Evolutionary conservation across 2,797 vertebrate genomes (phyloP).

Genomic region (Enoplosus armatus): DNA sequence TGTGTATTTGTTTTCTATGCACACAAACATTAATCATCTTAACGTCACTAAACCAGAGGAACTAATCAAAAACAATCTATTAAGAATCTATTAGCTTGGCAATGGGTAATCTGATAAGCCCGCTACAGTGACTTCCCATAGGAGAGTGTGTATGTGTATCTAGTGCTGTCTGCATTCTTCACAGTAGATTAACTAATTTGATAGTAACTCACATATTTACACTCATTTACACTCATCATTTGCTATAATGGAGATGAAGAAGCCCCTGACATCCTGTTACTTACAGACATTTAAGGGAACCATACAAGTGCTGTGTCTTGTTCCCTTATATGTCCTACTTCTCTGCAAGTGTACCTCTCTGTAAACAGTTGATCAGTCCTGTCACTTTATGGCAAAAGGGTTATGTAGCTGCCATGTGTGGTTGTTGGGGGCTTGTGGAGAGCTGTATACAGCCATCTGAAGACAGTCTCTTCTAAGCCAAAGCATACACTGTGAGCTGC

Average conservation of each 20-base stretch:
- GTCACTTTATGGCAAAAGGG: conserved; percentile 31
- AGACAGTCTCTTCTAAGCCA: conserved; percentile 44
- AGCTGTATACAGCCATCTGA: conserved; percentile 37
- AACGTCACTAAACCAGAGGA: conserved; percentile 72
- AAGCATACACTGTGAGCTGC: conserved; percentile 57
- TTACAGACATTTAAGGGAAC: conserved; percentile 49
- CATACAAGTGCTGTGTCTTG: conserved; percentile 5
- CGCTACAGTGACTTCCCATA: conserved; percentile 62
- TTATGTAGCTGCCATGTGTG: conserved; percentile 40
- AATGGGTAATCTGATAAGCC: conserved; percentile 82
- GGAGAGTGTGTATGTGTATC: conserved; percentile 39
- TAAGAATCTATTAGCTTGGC: conserved; percentile 80
- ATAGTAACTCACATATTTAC: conserved; percentile 74
- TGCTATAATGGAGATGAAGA: conserved; percentile 67
- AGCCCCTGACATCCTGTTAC: conserved; percentile 47
- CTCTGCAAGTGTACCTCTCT: conserved; percentile 15
- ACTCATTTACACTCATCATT: conserved; percentile 66
- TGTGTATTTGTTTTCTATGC: conserved; percentile 44
- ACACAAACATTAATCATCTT: conserved; percentile 72
- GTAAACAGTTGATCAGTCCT: conserved; percentile 40
- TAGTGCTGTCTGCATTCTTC: conserved; percentile 66
- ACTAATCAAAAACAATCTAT: conserved; percentile 83
- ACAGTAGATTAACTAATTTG: conserved; percentile 76
- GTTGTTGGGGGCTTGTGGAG: conserved; percentile 35
- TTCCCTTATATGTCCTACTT: conserved; percentile 6